Evolutionary conservation across 2,797 vertebrate genomes (phyloP).

Genomic region (Anas bahamensis): DNA sequence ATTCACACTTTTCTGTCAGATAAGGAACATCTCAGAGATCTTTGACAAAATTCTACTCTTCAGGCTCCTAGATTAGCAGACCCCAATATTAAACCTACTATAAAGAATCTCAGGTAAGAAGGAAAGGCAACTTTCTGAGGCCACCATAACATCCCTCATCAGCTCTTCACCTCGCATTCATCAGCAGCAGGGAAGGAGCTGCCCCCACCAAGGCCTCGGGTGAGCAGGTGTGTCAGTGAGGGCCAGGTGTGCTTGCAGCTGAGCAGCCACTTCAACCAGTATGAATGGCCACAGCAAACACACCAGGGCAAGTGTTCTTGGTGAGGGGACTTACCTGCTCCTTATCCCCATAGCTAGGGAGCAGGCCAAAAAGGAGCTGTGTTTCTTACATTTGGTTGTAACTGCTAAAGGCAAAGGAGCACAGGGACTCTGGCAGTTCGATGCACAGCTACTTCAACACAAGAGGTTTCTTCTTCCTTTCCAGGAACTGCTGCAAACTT

Average conservation of each 20-base stretch:
- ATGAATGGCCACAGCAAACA: slow-evolving; percentile 30
- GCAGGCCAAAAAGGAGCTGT: neutral
- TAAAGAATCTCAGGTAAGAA: neutral
- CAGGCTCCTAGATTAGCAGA: neutral
- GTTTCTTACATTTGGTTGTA: neutral
- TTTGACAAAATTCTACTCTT: neutral
- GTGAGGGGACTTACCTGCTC: neutral
- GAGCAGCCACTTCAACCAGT: neutral
- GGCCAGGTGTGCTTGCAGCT: slow-evolving; percentile 44
- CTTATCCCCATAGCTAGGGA: neutral
- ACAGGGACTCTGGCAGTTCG: neutral
- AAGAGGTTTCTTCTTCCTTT: slow-evolving; percentile 25
- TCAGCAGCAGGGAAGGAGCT: neutral
- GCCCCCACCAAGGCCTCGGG: neutral
- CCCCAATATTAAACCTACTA: neutral
- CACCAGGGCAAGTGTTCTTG: neutral
- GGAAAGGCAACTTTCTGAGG: neutral
- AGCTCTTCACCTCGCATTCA: neutral
- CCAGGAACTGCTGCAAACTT: slow-evolving; percentile 37
- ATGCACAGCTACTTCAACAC: neutral
- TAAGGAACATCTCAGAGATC: neutral
- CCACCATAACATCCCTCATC: neutral
- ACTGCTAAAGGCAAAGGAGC: neutral
- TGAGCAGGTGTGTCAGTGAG: slow-evolving; percentile 33
- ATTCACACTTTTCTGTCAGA: neutral